Evolutionary conservation across 2,113 vertebrate genomes (phyloP).

Genomic region (Chiloscyllium plagiosum): DNA sequence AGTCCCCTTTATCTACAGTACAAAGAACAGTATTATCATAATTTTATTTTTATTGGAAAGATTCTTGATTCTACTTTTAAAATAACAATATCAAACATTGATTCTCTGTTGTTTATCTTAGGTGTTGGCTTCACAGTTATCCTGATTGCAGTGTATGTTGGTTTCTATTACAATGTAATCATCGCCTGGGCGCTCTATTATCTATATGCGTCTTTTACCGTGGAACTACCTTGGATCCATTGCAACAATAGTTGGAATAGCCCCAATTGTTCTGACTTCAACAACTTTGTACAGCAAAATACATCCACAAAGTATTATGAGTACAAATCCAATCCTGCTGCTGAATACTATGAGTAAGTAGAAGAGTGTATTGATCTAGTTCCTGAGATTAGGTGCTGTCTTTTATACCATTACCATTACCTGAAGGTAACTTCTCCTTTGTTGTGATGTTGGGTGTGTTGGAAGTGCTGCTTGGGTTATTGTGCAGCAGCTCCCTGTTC

Average conservation of each 20-base stretch:
- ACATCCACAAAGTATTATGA: slow-evolving; percentile 48
- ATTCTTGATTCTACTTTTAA: not conserved
- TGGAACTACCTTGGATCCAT: slow-evolving; percentile 76
- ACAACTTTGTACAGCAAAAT: slow-evolving; percentile 45
- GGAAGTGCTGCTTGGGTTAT: no score
- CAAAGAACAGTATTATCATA: not conserved
- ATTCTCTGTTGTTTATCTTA: slow-evolving; percentile 41
- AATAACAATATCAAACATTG: not conserved
- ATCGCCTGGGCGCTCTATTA: slow-evolving; percentile 76
- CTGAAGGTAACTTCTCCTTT: not conserved
- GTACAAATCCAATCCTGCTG: slow-evolving; percentile 66
- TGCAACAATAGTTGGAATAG: slow-evolving; percentile 87
- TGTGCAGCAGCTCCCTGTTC: no score
- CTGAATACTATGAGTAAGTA: slow-evolving; percentile 80
- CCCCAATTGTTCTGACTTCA: slow-evolving; percentile 63
- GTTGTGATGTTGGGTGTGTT: not conserved
- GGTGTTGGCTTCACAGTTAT: slow-evolving; percentile 76
- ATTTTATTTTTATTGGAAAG: not conserved
- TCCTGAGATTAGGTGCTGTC: not conserved
- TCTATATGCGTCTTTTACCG: slow-evolving; percentile 69
- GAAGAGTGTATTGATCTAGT: not conserved
- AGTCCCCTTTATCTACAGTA: not conserved
- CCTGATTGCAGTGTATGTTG: slow-evolving; percentile 73
- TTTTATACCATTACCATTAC: not conserved
- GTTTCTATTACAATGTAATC: slow-evolving; percentile 78